Evolutionary conservation across 1,140 invertebrate genomes (phyloP).

Genomic region (Zaprionus kolodkinae): DNA sequence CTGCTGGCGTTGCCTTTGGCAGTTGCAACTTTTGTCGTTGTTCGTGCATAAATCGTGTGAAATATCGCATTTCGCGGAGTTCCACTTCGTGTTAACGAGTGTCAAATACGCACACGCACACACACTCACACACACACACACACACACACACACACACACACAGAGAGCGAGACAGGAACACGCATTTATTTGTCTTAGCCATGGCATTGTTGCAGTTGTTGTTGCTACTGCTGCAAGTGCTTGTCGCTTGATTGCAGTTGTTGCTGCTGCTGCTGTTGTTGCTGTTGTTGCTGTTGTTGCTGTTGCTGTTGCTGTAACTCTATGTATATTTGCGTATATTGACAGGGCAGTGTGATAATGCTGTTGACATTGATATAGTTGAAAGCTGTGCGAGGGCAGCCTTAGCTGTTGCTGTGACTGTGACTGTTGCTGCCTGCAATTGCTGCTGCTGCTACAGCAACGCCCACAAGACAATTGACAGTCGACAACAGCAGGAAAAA

Average conservation of each 20-base stretch:
- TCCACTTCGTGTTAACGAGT: conserved; percentile 81
- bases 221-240: conserved; percentile 49
- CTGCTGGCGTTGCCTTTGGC: conserved; percentile 55
- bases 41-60: conserved; percentile 83
- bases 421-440: conserved; percentile 23
- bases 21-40: conserved; percentile 78
- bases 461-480: conserved; percentile 82
- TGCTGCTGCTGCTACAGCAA: conserved; percentile 55
- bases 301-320: conserved; percentile 41
- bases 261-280: too few relatives aligned
- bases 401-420: conserved; percentile 43
- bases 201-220: conserved; percentile 39
- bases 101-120: conserved; percentile 67
- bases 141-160: conserved; percentile 58
- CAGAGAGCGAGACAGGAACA: conserved; percentile 57
- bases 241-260: conserved; percentile 49
- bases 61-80: conserved; percentile 84
- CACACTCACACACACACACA: conserved; percentile 50
- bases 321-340: conserved; percentile 79
- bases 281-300: conserved; percentile 36
- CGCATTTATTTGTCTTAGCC: conserved; percentile 77
- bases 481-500: conserved; percentile 64
- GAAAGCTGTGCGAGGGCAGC: conserved; percentile 39
- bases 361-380: conserved; percentile 82
- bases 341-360: conserved; percentile 78